Evolutionary conservation across 2,797 vertebrate species (phyloP), one percentile per base, ranked within the genome.

Genomic region (Eospalax fontanierii): DNA sequence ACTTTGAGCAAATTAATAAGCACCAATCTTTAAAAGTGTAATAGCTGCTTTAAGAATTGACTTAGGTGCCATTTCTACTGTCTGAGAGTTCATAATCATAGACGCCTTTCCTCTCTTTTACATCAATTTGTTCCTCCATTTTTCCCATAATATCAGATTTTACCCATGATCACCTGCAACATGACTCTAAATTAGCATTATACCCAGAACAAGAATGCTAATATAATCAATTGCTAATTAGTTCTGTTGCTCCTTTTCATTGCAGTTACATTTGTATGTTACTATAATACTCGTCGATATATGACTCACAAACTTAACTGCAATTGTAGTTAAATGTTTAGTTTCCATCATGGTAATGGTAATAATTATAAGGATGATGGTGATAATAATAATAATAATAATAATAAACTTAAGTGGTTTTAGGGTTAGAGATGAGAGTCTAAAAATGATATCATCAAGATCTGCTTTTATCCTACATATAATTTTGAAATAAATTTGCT

Each of bases 401-500:
- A 97, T 87, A 94, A 96, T 76, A 68, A 79, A 11, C 63, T 43
- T 28, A 76, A 94, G 24, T 93, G 21, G 81, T 85, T 92, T 93
- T 65, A 96, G 75, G 83, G 81, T 84, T 96, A 88, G 93, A 73
- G 38, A 95, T 46, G 12, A 68, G 84, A 43, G 6, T 76, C 95
- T 46, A 97, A 97, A 97, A 97, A 97, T 96, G 95, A 89, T 96
- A 94, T 3, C 85, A 95, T 90, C 33, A 8, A 71, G 73, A 43
- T 93, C 40, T 38, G 63, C 91, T 4, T 95, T 96, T 91, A 86
- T 93, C 38, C 82, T 94, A 76, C 87, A 96, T 94, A 54, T 15
- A 92, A 92, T 63, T 86, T 95, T 68, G 87, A 73, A 40, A 11
- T 43, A 88, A 24, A 26, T 93, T 74, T 80, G 91, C 43, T 46